Evolutionary conservation across 2,797 vertebrate genomes (phyloP).

Genomic region (Oreortyx pictus): DNA sequence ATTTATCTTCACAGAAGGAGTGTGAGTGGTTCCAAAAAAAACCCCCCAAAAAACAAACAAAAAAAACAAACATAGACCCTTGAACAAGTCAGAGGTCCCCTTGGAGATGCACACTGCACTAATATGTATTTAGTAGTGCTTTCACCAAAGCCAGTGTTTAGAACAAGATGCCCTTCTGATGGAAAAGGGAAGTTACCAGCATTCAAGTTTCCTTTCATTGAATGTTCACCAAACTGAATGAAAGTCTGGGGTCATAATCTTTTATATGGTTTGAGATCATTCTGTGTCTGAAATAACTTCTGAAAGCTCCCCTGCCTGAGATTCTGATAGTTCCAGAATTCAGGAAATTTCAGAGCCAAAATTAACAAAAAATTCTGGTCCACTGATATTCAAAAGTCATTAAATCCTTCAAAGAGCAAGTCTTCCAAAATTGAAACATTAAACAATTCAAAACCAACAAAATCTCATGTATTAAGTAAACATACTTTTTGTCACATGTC

Average conservation of each 20-base stretch:
- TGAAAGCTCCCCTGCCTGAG: slow-evolving; percentile 94
- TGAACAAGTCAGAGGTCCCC: slow-evolving; percentile 91
- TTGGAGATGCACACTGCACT: slow-evolving; percentile 94
- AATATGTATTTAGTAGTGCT: slow-evolving; percentile 93
- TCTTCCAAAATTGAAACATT: no score
- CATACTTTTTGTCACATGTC: neutral
- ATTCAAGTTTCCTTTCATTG: slow-evolving; percentile 88
- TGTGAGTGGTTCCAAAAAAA: slow-evolving; percentile 92
- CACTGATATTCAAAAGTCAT: slow-evolving; percentile 92
- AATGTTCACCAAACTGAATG: slow-evolving; percentile 92
- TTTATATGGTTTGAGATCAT: slow-evolving; percentile 95
- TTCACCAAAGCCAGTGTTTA: slow-evolving; percentile 87
- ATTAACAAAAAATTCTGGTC: slow-evolving; percentile 89
- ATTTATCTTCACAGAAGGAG: slow-evolving; percentile 75
- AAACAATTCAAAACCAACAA: no score
- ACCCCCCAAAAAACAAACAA: no score
- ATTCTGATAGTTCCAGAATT: slow-evolving; percentile 93
- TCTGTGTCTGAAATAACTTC: slow-evolving; percentile 95
- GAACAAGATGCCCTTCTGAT: slow-evolving; percentile 93
- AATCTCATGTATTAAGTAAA: slow-evolving; percentile 17
- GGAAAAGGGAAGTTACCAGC: slow-evolving; percentile 93
- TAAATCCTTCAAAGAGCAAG: slow-evolving; percentile 86
- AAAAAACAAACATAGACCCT: slow-evolving; percentile 91
- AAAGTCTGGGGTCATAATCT: slow-evolving; percentile 90
- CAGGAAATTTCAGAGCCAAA: slow-evolving; percentile 94